Conservation (phyloP, 1,140 invertebrate genomes). For the Drosophila pandora region DNA sequence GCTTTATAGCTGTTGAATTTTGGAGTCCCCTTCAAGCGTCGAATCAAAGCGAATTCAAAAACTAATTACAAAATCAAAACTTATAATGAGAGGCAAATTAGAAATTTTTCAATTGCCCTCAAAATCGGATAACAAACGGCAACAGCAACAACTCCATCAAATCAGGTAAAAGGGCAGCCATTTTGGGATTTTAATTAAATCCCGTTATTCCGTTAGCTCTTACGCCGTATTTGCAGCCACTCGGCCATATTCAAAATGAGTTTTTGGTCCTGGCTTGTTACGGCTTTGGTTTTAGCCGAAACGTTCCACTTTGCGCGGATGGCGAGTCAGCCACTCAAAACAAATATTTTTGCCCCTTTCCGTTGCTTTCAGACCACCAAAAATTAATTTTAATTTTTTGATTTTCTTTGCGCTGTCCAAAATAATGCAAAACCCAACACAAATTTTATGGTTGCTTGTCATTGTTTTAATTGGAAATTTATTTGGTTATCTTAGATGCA, state of each 20-base stretch:
- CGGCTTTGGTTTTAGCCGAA: conserved; percentile 42
- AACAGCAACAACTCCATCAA: conserved; percentile 18
- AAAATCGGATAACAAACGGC: conserved; percentile 32
- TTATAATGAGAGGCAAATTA: conserved; percentile 67
- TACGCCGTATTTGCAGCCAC: conserved; percentile 39
- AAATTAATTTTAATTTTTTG: conserved; percentile 69
- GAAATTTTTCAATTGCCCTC: conserved; percentile 64
- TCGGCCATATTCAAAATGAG: conserved; percentile 66
- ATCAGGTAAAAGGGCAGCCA: conserved; percentile 53
- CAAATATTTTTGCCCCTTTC: conserved; percentile 36
- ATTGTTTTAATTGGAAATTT: conserved; percentile 73
- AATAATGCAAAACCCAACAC: conserved; percentile 45
- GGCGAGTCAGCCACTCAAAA: conserved; percentile 51
- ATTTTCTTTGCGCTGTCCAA: conserved; percentile 26
- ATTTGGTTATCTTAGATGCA: conserved; percentile 55
- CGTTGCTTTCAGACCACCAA: conserved; percentile 6
- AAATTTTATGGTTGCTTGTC: conserved; percentile 18
- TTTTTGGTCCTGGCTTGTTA: conserved; percentile 49
- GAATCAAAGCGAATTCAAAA: conserved; percentile 50
- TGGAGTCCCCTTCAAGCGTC: conserved; percentile 10
- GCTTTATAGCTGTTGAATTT: conserved; percentile 28
- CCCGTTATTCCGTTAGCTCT: conserved; percentile 48
- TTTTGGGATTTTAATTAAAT: conserved; percentile 78
- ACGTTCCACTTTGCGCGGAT: conserved; percentile 24
- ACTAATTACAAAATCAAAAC: conserved; percentile 78